A percentile compares a stretch with the other conserved stretches of the same genome.
Evolutionary conservation across 2,888 invertebrate species (phyloP).

Genomic region (Pyrrhia umbra): DNA sequence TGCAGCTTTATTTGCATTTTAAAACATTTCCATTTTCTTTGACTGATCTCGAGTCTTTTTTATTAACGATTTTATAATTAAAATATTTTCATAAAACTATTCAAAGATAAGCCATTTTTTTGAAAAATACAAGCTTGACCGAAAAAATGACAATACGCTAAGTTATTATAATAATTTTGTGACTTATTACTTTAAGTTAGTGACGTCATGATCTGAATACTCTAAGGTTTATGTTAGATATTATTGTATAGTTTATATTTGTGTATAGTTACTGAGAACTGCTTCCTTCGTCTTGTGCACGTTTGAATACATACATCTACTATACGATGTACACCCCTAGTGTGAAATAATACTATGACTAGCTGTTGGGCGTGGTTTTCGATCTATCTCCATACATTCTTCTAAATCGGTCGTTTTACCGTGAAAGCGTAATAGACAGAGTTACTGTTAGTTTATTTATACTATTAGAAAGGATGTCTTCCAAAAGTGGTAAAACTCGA

Average conservation of each 20-base stretch:
- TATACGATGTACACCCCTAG: too few relatives aligned
- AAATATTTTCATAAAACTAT: too few relatives aligned
- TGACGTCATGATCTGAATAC: slow-evolving; percentile 67
- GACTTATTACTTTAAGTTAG: slow-evolving; percentile 60
- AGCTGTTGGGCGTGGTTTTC: too few relatives aligned
- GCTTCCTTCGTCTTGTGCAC: slow-evolving; percentile 29
- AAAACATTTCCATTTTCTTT: not conserved
- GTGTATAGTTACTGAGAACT: slow-evolving; percentile 28
- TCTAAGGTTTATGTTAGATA: slow-evolving; percentile 51
- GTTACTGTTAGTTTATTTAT: too few relatives aligned
- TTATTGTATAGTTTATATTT: slow-evolving; percentile 44
- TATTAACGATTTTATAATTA: not conserved
- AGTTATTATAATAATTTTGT: slow-evolving; percentile 37
- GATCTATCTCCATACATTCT: too few relatives aligned
- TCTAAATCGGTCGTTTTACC: too few relatives aligned
- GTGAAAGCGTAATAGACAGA: too few relatives aligned
- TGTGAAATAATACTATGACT: too few relatives aligned
- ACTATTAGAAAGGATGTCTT: too few relatives aligned
- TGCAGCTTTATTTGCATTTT: slow-evolving; percentile 9
- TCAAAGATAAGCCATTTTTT: too few relatives aligned
- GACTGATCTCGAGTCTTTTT: not conserved
- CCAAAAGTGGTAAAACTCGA: too few relatives aligned
- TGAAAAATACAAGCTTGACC: not conserved
- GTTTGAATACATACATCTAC: too few relatives aligned
- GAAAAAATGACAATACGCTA: slow-evolving; percentile 38